Percentiles rank a stretch among this genome's conserved stretches.
Conservation (phyloP, 1,140 invertebrate species). For the Eurytemora carolleeae region DNA sequence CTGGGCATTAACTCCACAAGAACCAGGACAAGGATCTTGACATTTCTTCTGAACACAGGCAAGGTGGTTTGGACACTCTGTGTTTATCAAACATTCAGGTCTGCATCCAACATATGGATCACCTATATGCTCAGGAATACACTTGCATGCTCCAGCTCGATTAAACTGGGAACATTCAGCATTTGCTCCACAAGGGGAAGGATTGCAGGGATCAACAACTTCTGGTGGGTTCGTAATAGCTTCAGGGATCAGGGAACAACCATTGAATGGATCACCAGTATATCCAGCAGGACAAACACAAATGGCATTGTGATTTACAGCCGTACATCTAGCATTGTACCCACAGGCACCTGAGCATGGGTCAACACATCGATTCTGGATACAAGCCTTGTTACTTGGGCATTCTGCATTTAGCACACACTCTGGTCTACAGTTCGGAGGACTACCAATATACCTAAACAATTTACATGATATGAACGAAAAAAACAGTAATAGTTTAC, state of each 20-base stretch:
- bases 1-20: conserved; percentile 43
- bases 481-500: not conserved
- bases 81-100: conserved; percentile 52
- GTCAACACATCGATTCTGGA: conserved; percentile 23
- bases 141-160: conserved; percentile 40
- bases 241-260: conserved; percentile 24
- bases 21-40: conserved; percentile 47
- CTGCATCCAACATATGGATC: conserved; percentile 36
- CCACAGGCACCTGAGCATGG: conserved; percentile 19
- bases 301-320: conserved; percentile 24
- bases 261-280: conserved; percentile 16
- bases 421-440: conserved; percentile 49
- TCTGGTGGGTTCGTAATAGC: not conserved
- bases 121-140: conserved; percentile 38
- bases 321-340: conserved; percentile 34
- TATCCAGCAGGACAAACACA: conserved; percentile 19
- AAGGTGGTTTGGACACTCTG: conserved; percentile 50
- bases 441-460: conserved; percentile 43
- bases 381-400: conserved; percentile 31
- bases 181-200: conserved; percentile 57
- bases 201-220: conserved; percentile 15
- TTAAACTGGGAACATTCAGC: conserved; percentile 43
- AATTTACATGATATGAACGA: too few relatives aligned
- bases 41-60: conserved; percentile 57
- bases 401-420: conserved; percentile 47